A percentile compares a stretch with the other conserved stretches of the same genome.
Evolutionary conservation across 1,140 invertebrate genomes (phyloP).

Genomic region (Amyelois transitella): DNA sequence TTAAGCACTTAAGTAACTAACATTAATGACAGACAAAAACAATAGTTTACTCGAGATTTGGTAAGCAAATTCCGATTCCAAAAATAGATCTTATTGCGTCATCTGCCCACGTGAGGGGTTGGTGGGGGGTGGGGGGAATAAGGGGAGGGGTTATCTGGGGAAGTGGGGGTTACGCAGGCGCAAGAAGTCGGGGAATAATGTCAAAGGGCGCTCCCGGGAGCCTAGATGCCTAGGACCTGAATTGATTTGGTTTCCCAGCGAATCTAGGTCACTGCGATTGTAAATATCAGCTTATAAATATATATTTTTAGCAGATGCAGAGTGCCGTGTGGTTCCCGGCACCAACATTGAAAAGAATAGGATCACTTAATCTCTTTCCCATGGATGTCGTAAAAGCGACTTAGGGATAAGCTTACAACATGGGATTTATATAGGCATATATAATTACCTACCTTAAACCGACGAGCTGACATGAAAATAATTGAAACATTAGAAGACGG

Average conservation of each 20-base stretch:
- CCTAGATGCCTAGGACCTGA: constrained; percentile 43
- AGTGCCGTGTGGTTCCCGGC: no score
- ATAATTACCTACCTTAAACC: no score
- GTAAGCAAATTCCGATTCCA: constrained; percentile 25
- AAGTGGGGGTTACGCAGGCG: constrained; percentile 39
- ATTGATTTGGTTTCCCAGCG: constrained; percentile 29
- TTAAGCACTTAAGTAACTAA: no score
- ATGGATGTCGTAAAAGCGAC: no score
- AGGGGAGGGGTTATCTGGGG: constrained; percentile 7
- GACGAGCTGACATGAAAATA: no score
- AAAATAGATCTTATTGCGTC: constrained; percentile 49
- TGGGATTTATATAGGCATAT: no score
- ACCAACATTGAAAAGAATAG: no score
- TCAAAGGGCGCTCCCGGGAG: constrained; percentile 56
- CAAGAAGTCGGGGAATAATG: constrained; percentile 35
- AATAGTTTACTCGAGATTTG: not conserved
- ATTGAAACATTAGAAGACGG: no score
- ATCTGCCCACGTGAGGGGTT: constrained; percentile 44
- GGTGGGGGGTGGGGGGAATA: constrained; percentile 8
- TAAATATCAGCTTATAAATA: not conserved
- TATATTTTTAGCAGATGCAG: no score
- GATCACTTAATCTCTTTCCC: no score
- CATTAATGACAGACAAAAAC: not conserved
- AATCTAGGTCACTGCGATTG: constrained; percentile 18
- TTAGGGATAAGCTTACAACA: no score